Evolutionary conservation across 2,888 invertebrate species (phyloP).

Genomic region (Caenorhabditis sulstoni): DNA sequence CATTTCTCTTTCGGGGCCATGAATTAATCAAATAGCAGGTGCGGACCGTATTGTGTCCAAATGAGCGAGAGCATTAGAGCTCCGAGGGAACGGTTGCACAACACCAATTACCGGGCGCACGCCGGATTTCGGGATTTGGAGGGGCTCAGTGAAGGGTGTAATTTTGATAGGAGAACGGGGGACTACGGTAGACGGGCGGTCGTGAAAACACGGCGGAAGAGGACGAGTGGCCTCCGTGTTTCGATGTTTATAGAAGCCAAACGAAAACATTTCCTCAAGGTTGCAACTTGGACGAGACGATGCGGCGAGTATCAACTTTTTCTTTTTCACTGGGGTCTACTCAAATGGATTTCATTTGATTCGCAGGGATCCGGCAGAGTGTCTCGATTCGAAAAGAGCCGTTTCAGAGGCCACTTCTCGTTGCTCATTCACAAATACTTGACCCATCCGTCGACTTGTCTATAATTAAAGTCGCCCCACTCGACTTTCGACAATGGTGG

Average conservation of each 20-base stretch:
- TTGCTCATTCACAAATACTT: not conserved
- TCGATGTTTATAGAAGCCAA: too few species aligned
- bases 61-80: conserved; percentile 21
- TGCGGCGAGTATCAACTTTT: too few species aligned
- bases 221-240: too few species aligned
- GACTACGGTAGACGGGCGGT: not conserved
- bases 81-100: conserved; percentile 29
- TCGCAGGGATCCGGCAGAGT: too few species aligned
- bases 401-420: too few species aligned
- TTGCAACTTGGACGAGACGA: too few species aligned
- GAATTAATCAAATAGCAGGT: conserved; percentile 57
- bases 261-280: too few species aligned
- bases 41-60: conserved; percentile 49
- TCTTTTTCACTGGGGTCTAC: too few species aligned
- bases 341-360: too few species aligned
- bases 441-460: not conserved
- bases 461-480: conserved; percentile 42
- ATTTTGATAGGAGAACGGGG: conserved; percentile 28
- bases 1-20: conserved; percentile 33
- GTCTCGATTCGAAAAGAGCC: too few species aligned
- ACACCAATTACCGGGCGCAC: conserved; percentile 41
- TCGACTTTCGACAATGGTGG: not conserved
- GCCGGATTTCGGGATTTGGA: conserved; percentile 51
- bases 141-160: conserved; percentile 37
- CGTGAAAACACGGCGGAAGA: not conserved